Evolutionary conservation across 2,888 invertebrate genomes (phyloP).

Genomic region (Hirtodrosophila histrioides): DNA sequence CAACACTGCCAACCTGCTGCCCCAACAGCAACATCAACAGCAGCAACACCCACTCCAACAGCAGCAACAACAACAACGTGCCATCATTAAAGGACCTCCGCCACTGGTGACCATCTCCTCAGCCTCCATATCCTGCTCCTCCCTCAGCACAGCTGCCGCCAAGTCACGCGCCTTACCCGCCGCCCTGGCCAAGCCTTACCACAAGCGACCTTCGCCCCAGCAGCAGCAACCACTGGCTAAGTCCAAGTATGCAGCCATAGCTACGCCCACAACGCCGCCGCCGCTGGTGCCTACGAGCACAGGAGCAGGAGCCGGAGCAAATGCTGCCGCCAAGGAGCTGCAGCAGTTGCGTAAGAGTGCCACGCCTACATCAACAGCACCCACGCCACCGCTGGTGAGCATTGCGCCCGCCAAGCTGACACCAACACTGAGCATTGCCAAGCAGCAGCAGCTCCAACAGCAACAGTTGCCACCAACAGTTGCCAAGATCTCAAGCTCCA

Average conservation of each 20-base stretch:
- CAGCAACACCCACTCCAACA: constrained; percentile 22
- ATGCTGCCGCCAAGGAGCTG: constrained; percentile 55
- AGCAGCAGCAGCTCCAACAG: constrained; percentile 33
- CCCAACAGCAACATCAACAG: constrained; percentile 30
- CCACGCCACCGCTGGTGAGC: constrained; percentile 81
- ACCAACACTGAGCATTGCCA: constrained; percentile 58
- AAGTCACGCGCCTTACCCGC: constrained; percentile 49
- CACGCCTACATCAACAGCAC: constrained; percentile 47
- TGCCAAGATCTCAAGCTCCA: constrained; percentile 54
- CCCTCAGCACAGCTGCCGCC: constrained; percentile 15
- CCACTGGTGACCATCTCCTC: constrained; percentile 66
- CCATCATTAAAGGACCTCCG: constrained; percentile 60
- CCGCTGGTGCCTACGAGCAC: constrained; percentile 79
- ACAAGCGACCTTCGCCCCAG: constrained; percentile 62
- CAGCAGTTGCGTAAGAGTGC: constrained; percentile 55
- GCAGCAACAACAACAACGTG: constrained; percentile 45
- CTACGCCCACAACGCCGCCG: constrained; percentile 81
- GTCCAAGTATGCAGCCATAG: constrained; percentile 71
- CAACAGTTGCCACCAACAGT: constrained; percentile 30
- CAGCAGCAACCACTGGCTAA: constrained; percentile 46
- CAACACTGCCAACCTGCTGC: constrained; percentile 52
- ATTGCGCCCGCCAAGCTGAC: constrained; percentile 70
- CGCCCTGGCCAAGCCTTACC: constrained; percentile 76
- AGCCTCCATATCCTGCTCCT: constrained; percentile 13
- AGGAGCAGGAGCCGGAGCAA: constrained; percentile 14